Evolutionary conservation across 2,797 vertebrate species (phyloP).

Genomic region (Neostethus bicornis): DNA sequence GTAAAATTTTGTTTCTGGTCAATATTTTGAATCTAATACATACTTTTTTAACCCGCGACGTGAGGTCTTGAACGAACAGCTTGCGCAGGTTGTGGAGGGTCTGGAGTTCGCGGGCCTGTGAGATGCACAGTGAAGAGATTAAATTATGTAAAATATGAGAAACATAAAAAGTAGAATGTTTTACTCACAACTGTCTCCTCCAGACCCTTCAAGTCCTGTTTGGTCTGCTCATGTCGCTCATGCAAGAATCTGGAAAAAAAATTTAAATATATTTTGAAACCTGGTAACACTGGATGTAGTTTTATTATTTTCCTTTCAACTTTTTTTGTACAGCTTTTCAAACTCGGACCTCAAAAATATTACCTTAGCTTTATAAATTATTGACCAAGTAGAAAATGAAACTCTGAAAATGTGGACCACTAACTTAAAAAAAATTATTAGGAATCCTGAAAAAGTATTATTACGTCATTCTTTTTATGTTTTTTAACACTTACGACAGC

Average conservation of each 20-base stretch:
- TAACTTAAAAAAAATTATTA: too few species aligned
- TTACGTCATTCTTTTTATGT: not conserved
- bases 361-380: not conserved
- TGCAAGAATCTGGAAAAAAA: constrained; percentile 85
- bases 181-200: constrained; percentile 93
- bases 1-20: too few species aligned
- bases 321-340: too few species aligned
- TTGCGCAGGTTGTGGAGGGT: constrained; percentile 97
- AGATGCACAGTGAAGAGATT: constrained; percentile 26
- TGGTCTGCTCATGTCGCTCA: constrained; percentile 93
- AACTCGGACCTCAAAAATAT: not conserved
- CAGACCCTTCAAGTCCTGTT: constrained; percentile 93
- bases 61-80: constrained; percentile 96
- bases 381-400: not conserved
- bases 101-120: constrained; percentile 94
- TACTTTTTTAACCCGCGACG: constrained; percentile 97
- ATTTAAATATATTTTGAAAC: too few species aligned
- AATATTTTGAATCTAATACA: too few species aligned
- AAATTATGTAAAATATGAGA: not conserved
- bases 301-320: too few species aligned
- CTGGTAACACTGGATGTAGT: too few species aligned
- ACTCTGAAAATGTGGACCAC: not conserved
- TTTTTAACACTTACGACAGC: constrained; percentile 86
- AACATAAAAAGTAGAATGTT: not conserved
- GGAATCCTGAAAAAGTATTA: too few species aligned